Conservation (phyloP, 2,113 vertebrate species). For the Myotis lucifugus region DNA sequence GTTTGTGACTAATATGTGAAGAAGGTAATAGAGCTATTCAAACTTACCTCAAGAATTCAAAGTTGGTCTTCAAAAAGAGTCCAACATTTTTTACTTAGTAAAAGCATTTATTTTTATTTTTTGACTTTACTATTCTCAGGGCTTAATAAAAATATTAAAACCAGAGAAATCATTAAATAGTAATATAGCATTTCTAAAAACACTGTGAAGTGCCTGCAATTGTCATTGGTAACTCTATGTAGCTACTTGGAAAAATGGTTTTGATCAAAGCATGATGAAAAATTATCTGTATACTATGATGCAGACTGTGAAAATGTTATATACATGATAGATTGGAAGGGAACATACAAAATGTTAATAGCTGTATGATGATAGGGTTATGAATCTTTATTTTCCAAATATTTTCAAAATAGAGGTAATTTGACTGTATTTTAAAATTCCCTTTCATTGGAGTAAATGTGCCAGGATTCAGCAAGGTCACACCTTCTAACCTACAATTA, state of each 20-base stretch:
- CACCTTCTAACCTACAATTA: background rate
- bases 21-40: background rate
- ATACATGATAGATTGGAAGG: background rate
- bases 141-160: constrained; percentile 46
- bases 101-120: constrained; percentile 24
- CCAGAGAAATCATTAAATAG: background rate
- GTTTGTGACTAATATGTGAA: background rate
- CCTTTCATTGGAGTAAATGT: background rate
- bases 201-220: background rate
- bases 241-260: constrained; percentile 30
- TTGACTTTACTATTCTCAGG: background rate
- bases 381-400: background rate
- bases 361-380: background rate
- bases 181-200: background rate
- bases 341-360: background rate
- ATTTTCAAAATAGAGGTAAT: constrained; percentile 19
- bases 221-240: background rate
- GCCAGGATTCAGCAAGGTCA: background rate
- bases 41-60: constrained; percentile 24
- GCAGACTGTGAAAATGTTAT: background rate
- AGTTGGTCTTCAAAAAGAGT: background rate
- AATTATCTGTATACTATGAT: background rate
- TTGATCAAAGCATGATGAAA: background rate
- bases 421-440: background rate
- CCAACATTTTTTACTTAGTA: background rate